Percentiles rank a stretch among this genome's conserved stretches.
Evolutionary conservation across 2,113 vertebrate genomes (phyloP).

Genomic region (Bubo blakistoni): DNA sequence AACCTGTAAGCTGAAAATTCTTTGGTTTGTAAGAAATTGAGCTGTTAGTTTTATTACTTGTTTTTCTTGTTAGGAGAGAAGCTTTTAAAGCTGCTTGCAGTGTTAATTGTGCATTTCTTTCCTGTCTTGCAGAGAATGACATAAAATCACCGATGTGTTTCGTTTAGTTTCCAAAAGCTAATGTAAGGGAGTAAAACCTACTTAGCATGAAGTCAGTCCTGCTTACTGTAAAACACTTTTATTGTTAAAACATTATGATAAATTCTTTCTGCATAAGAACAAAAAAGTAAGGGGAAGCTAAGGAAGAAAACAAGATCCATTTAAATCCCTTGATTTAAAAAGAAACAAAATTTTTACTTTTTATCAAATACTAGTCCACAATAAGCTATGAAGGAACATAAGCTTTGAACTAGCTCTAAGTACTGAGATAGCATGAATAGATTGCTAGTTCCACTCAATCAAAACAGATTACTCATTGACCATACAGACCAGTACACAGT

Average conservation of each 20-base stretch:
- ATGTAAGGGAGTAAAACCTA: conserved; percentile 71
- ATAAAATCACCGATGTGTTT: conserved; percentile 75
- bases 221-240: conserved; percentile 25
- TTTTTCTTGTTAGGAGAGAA: conserved; percentile 47
- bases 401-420: neutral
- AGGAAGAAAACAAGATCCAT: neutral
- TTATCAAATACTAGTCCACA: neutral
- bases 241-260: conserved; percentile 40
- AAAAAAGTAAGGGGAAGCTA: neutral
- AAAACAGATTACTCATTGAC: neutral
- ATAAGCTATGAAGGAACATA: neutral
- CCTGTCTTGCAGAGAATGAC: conserved; percentile 56
- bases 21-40: conserved; percentile 29
- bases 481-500: neutral
- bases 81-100: conserved; percentile 51
- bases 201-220: conserved; percentile 65
- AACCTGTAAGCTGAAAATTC: conserved; percentile 3
- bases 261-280: neutral
- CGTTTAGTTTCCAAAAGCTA: conserved; percentile 68
- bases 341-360: neutral
- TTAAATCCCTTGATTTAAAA: neutral
- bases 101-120: conserved; percentile 67
- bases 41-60: conserved; percentile 29
- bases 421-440: neutral
- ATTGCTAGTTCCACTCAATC: neutral